Evolutionary conservation across 2,888 invertebrate species (phyloP), one percentile per base, ranked within the genome.

Genomic region (Thyatira batis): DNA sequence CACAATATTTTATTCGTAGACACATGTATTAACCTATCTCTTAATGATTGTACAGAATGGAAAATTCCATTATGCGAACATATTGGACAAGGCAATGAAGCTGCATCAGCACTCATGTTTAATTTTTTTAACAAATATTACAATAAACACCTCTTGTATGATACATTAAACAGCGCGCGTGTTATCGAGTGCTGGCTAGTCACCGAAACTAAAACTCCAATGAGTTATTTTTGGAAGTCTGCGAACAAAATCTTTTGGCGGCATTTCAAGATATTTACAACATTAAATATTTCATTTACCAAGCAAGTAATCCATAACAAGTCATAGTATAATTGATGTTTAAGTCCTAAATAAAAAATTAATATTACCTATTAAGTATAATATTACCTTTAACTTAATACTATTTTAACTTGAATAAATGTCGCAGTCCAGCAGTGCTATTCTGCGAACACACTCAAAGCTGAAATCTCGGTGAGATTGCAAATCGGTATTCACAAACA

Each of bases 1-100:
- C 97, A 97, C 52, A 93, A 80, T 65, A 97, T 88, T 60, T 94
- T 95, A 59, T 95, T 94, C 49, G 95, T 96, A 13, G 96, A 95
- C 43, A 95, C 95, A 73, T 93, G 94, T 58, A 97, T 95, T 52
- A 97, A 91, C 67, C 95, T 94, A 55, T 95, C 93, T 76, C 95
- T 93, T 63, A 97, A 85, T 13, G 94, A 91, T 76, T 96, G 95
- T 56, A 95, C 94, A 53, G 94, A 94, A 67, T 94, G 87, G 76
- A 97, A 97, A 70, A 94, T 82, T 64, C 90, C 95, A 60, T 94
- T 94, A 77, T 95, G 94, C 53, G 94, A 93, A 85, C 97, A 97
- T 77, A 97, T 84, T 28, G 97, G 97, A 82, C 97, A 97, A 54
- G 95, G 91, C 64, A 96, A 92, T 53, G 94, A 87, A 60, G 91